phyloP scores from a whole-genome alignment of 1,140 invertebrate genomes.

The Heliconius hewitsoni region DNA sequence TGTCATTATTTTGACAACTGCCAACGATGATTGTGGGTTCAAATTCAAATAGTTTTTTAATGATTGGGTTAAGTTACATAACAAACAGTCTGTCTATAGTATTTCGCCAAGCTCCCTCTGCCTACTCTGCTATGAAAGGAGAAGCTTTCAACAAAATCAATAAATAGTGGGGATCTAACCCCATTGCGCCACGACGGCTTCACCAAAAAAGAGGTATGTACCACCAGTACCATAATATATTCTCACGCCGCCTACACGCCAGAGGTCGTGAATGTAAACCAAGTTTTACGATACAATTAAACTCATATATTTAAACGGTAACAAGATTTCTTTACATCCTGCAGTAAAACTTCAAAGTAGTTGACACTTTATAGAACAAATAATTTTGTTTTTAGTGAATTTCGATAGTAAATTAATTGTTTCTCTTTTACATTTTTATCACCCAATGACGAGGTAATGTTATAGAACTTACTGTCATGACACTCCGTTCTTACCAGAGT shows the following conservation, averaged over 20 bases:
- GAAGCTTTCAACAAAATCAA: no score
- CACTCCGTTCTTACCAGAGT: no score
- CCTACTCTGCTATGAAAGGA: no score
- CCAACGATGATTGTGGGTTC: background rate
- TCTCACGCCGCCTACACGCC: conserved; percentile 4
- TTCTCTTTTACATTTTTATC: background rate
- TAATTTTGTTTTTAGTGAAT: background rate
- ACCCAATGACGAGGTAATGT: no score
- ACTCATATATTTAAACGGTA: conserved; percentile 10
- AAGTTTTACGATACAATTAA: conserved; percentile 3
- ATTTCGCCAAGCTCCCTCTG: no score
- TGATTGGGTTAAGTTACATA: no score
- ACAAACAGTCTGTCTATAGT: no score
- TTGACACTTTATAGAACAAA: conserved; percentile 3
- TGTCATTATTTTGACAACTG: background rate
- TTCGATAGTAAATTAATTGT: background rate
- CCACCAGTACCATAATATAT: background rate
- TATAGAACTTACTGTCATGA: no score
- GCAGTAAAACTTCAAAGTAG: background rate
- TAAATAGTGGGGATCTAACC: no score
- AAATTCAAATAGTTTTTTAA: background rate
- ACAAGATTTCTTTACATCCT: background rate
- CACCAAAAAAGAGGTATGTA: background rate
- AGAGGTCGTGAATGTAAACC: background rate
- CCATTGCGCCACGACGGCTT: background rate